A percentile compares a stretch with the other conserved stretches of the same genome.
Conservation (phyloP, 2,888 invertebrate species). For the Eurytoma californica region DNA sequence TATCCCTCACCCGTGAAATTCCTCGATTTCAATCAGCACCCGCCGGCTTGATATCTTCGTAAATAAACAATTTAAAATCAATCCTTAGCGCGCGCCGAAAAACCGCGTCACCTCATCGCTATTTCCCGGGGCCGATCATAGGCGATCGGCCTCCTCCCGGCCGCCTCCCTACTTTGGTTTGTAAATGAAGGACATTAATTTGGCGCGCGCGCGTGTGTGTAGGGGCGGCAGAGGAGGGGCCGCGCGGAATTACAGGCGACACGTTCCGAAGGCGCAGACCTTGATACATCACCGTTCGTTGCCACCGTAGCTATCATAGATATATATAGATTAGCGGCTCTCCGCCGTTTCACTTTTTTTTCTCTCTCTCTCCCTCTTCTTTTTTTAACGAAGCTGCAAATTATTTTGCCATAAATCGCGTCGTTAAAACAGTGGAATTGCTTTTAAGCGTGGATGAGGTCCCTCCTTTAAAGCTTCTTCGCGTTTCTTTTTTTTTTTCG, state of each 20-base stretch:
- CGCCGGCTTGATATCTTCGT: conserved; percentile 16
- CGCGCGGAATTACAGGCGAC: conserved; percentile 56
- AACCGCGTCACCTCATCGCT: conserved; percentile 64
- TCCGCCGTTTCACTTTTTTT: too few species aligned
- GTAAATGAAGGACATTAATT: conserved; percentile 63
- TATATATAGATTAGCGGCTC: conserved; percentile 29
- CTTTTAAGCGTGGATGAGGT: conserved; percentile 39
- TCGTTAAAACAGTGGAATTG: conserved; percentile 42
- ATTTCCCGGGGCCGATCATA: conserved; percentile 62
- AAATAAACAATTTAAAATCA: conserved; percentile 52
- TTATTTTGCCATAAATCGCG: conserved; percentile 47
- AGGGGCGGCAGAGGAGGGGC: conserved; percentile 19
- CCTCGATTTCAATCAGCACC: conserved; percentile 38
- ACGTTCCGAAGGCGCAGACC: conserved; percentile 45
- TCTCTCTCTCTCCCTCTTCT: too few species aligned
- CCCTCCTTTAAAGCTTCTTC: conserved; percentile 9
- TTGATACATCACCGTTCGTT: conserved; percentile 54
- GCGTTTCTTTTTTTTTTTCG: conserved; percentile 3
- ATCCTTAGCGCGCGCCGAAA: conserved; percentile 11
- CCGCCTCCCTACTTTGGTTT: conserved; percentile 60
- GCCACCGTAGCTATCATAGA: conserved; percentile 51
- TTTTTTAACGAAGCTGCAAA: conserved; percentile 15
- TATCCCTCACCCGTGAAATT: not conserved
- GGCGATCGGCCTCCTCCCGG: conserved; percentile 35
- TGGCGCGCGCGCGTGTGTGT: conserved; percentile 45